Conservation (phyloP, 1,140 invertebrate species). For the Aphidius gifuensis region DNA sequence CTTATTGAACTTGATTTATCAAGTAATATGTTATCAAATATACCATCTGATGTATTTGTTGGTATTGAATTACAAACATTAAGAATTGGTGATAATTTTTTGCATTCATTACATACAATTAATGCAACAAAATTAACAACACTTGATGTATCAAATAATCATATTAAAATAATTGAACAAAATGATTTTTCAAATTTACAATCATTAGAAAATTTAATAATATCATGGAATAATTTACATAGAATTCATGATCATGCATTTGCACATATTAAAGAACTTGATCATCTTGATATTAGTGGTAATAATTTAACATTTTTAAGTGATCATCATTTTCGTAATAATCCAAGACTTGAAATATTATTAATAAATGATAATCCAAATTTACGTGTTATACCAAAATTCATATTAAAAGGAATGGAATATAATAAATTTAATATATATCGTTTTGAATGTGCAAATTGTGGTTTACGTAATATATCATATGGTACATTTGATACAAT, state of each 20-base stretch:
- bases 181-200: slow-evolving; percentile 64
- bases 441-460: slow-evolving; percentile 66
- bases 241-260: slow-evolving; percentile 68
- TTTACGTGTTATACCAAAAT: slow-evolving; percentile 60
- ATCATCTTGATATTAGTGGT: slow-evolving; percentile 66
- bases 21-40: slow-evolving; percentile 59
- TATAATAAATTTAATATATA: slow-evolving; percentile 57
- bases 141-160: slow-evolving; percentile 64
- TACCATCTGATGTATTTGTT: slow-evolving; percentile 61
- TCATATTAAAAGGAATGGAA: slow-evolving; percentile 38
- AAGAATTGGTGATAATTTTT: slow-evolving; percentile 38
- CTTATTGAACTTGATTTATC: slow-evolving; percentile 68
- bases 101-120: slow-evolving; percentile 48
- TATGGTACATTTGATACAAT: slow-evolving; percentile 65
- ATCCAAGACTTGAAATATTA: slow-evolving; percentile 65
- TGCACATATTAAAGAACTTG: slow-evolving; percentile 59
- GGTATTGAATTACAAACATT: slow-evolving; percentile 62
- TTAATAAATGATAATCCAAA: slow-evolving; percentile 65
- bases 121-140: slow-evolving; percentile 59
- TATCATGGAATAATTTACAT: slow-evolving; percentile 63
- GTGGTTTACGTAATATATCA: slow-evolving; percentile 61
- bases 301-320: slow-evolving; percentile 64
- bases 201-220: slow-evolving; percentile 60
- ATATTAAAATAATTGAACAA: slow-evolving; percentile 61
- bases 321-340: slow-evolving; percentile 64